Evolutionary conservation across 2,797 vertebrate genomes (phyloP), one percentile per base, ranked within the genome.

Genomic region (Helicolenus hilgendorfi): DNA sequence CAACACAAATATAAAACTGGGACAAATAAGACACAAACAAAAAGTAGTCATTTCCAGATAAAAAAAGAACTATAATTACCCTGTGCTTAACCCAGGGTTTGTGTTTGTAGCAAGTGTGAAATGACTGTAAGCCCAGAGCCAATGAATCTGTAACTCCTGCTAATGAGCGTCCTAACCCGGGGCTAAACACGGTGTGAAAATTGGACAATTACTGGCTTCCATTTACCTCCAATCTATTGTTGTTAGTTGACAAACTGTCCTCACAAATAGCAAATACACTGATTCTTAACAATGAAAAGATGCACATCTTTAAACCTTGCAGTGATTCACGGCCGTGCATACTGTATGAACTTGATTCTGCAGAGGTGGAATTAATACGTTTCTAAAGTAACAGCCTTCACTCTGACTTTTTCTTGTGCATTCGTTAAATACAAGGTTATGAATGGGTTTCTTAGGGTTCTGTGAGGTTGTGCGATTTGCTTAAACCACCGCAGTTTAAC

Each of bases 81-180:
- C 76, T 22, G 60, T 35, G 81, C 6, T 72, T 69, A 83, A 72
- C 62, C 68, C 29, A 27, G 26, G 15, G 53, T 77, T 59, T 71
- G 41, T 38, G 69, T 79, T 62, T 74, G 35, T 33, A 81, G 49
- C 15, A 5, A 60, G 72, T 83, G 85, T 85, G 64, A 89, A 91
- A 84, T 85, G 60, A 83, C 65, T 83, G 41, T 33, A 67, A 68
- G 62, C 20, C 24, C 9, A 2, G 26, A 33, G 77, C 41, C 68
- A 79, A 75, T 79, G 38, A 81, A 83, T 78, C 76, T 59, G 26
- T 63, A 74, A 78, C 69, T 60, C 60, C 36, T 71, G 22, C 60
- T 91, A 91, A 89, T 87, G 55, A 81, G 77, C 38, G 77, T 75
- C 41, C 60, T 67, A 77, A 85, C 79, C 73, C 71, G 10, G 10